Conservation (phyloP, 2,113 vertebrate genomes). For the Cisticola juncidis region DNA sequence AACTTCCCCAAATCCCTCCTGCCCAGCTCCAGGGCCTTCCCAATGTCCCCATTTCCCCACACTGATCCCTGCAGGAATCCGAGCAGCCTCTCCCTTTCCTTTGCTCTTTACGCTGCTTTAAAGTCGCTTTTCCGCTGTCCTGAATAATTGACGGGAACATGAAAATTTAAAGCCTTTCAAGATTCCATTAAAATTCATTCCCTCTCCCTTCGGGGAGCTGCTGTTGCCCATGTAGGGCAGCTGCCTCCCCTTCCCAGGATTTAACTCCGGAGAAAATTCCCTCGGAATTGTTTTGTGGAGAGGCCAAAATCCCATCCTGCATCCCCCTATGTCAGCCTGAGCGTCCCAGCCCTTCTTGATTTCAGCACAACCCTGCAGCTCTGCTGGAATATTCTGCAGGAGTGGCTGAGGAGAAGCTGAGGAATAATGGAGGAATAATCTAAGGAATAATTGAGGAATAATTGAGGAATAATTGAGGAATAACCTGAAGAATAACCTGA, state of each 20-base stretch:
- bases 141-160: conserved; percentile 73
- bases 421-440: too few relatives aligned
- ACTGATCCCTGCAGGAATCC: background rate
- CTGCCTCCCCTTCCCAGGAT: background rate
- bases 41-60: background rate
- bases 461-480: too few relatives aligned
- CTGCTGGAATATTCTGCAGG: background rate
- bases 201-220: conserved; percentile 10
- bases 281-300: background rate
- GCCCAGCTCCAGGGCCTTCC: background rate
- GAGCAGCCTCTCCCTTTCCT: background rate
- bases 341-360: background rate
- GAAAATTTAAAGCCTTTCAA: conserved; percentile 71
- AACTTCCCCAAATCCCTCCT: background rate
- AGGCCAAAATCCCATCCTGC: background rate
- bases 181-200: conserved; percentile 72
- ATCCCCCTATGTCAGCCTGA: background rate
- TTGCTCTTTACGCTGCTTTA: background rate
- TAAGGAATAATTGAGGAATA: too few relatives aligned
- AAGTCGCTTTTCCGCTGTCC: conserved; percentile 4
- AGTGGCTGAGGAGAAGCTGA: too few relatives aligned
- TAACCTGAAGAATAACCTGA: background rate
- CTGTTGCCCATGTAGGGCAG: conserved; percentile 25
- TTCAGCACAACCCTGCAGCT: background rate
- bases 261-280: background rate